Percentiles rank a stretch among this genome's conserved stretches.
These are phyloP conservation scores for Zaprionus inermis DNA, from an alignment of 1,140 invertebrate genomes.

Conservation along the genomic window DNA sequence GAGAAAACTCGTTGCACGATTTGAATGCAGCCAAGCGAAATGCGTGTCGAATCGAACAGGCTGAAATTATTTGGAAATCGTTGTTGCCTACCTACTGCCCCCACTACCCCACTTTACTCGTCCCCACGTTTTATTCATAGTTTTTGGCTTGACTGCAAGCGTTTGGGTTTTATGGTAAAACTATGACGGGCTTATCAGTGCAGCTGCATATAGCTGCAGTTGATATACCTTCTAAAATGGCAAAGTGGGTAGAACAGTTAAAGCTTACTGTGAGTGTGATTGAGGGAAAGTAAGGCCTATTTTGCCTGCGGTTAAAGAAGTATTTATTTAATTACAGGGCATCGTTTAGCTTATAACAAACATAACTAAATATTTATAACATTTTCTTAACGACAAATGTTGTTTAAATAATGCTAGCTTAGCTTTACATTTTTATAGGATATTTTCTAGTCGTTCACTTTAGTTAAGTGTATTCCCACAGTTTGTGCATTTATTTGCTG, in stretches of 20 bases:
- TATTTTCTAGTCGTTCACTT: not conserved
- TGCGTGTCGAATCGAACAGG: slow-evolving; percentile 11
- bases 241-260: not conserved
- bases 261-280: not conserved
- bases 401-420: not conserved
- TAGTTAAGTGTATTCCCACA: too few relatives aligned
- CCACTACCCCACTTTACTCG: not conserved
- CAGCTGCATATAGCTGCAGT: slow-evolving; percentile 11
- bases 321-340: not conserved
- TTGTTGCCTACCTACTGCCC: not conserved
- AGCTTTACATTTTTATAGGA: not conserved
- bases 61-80: slow-evolving; percentile 39
- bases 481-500: not conserved
- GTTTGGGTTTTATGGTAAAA: slow-evolving; percentile 36
- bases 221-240: not conserved
- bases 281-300: too few relatives aligned
- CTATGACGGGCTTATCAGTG: slow-evolving; percentile 44
- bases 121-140: not conserved
- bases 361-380: too few relatives aligned
- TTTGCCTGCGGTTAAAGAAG: too few relatives aligned
- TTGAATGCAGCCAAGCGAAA: slow-evolving; percentile 35
- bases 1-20: slow-evolving; percentile 8
- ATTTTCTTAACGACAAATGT: not conserved
- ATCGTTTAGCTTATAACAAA: not conserved
- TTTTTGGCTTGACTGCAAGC: not conserved